Evolutionary conservation across 2,888 invertebrate genomes (phyloP), one percentile per base, ranked within the genome.

Genomic region (Anodontia alba): DNA sequence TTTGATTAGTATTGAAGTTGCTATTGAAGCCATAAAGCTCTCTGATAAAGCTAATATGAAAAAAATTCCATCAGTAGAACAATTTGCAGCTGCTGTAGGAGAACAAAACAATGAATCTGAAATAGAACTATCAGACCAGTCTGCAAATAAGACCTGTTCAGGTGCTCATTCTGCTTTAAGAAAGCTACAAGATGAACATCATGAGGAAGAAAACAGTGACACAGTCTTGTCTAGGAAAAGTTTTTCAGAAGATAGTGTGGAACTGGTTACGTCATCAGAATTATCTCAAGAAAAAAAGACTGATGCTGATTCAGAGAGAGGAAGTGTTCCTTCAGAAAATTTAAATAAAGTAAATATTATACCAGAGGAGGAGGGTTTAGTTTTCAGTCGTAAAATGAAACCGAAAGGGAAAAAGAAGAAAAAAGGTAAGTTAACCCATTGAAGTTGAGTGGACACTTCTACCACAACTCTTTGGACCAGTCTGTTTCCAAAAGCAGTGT

Each of bases 341-440:
- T 33, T 33, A 33, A 62, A 1, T 33, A 29, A 26, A 12, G 5
- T 20, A 17, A 29, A 26, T 33, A 5, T 20, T 1, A 23, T 26
- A 23, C 62, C 62, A 51, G 77, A 74, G 12, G 72, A 57, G 70
- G 84, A 84, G 51, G 89, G 87, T 62, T 91, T 92, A 76, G 91
- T 92, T 8, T 90, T 90, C 76, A 87, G 81, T 72, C 84, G 79
- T 51, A 87, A 86, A 66, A 85, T 84, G 31, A 86, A 85, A 71
- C 81, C 87, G 68, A 91, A 90, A 77, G 75, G 83, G 26, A 91
- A 91, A 69, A 92, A 90, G 80, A 91, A 90, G 78, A 90, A 88
- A 66, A 85, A 87, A 87, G 90, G 91, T 91, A 72, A 43, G 84
- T 76, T 38, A 8, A 38, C 5, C 12, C 38, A n/a, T n/a, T n/a